Conservation (phyloP, 1,140 invertebrate genomes). For the Argopecten irradians region DNA sequence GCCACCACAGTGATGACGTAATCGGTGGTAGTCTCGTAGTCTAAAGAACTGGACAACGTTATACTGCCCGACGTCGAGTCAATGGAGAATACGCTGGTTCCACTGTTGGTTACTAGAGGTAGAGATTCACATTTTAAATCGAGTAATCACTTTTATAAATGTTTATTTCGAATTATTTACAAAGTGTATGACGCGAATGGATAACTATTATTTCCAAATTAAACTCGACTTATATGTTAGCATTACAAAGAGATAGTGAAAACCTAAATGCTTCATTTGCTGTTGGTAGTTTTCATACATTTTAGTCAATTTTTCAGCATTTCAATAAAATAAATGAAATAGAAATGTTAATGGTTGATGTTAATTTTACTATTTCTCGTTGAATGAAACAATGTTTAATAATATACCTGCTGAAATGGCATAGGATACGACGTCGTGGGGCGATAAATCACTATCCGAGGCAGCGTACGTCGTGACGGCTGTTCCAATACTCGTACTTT, state of each 20-base stretch:
- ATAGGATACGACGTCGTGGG: conserved; percentile 55
- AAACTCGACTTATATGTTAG: too few relatives aligned
- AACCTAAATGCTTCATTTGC: neutral
- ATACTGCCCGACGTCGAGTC: conserved; percentile 28
- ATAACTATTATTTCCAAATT: too few relatives aligned
- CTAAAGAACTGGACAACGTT: conserved; percentile 80
- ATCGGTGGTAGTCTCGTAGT: neutral
- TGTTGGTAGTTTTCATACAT: neutral
- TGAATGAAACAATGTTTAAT: too few relatives aligned
- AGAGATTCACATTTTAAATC: too few relatives aligned
- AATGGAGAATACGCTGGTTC: conserved; percentile 27
- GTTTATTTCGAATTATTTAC: too few relatives aligned
- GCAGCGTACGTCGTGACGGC: conserved; percentile 55
- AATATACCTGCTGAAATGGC: conserved; percentile 54
- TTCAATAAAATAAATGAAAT: neutral
- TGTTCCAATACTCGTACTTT: conserved; percentile 51
- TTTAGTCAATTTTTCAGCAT: neutral
- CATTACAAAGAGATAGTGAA: too few relatives aligned
- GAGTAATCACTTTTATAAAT: too few relatives aligned
- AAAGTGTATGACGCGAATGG: too few relatives aligned
- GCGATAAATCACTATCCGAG: conserved; percentile 51
- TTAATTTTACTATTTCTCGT: too few relatives aligned
- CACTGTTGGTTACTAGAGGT: conserved; percentile 34
- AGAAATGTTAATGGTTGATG: neutral
- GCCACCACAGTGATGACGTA: conserved; percentile 14